A percentile compares a stretch with the other conserved stretches of the same genome.
phyloP scores from a whole-genome alignment of 2,797 vertebrate genomes.

The Aulostomus chinensis region DNA sequence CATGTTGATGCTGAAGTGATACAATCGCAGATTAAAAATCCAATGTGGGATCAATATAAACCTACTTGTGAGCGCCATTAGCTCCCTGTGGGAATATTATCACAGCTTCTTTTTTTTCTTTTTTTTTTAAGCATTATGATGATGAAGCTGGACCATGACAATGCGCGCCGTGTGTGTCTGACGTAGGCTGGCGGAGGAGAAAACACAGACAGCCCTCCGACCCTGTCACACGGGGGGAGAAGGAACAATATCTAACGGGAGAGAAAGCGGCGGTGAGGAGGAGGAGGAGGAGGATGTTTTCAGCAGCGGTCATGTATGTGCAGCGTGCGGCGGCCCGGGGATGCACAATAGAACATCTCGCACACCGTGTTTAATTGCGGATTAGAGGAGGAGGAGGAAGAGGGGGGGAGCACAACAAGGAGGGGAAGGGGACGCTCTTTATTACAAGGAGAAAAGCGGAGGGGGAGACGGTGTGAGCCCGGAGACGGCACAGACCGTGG shows the following conservation, averaged over 20 bases:
- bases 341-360: slow-evolving; percentile 76
- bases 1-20: too few relatives aligned
- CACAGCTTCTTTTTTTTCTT: too few relatives aligned
- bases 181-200: slow-evolving; percentile 73
- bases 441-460: slow-evolving; percentile 59
- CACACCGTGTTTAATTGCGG: slow-evolving; percentile 78
- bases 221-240: slow-evolving; percentile 34
- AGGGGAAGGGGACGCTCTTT: slow-evolving; percentile 71
- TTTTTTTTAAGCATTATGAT: slow-evolving; percentile 18
- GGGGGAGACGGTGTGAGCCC: slow-evolving; percentile 5
- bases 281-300: slow-evolving; percentile 25
- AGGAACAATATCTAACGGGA: slow-evolving; percentile 7
- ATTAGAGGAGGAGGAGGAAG: slow-evolving; percentile 61
- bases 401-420: slow-evolving; percentile 64
- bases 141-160: slow-evolving; percentile 65
- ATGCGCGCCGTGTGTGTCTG: slow-evolving; percentile 68
- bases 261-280: slow-evolving; percentile 45
- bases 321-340: slow-evolving; percentile 41
- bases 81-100: slow-evolving; percentile 47
- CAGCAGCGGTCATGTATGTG: slow-evolving; percentile 10
- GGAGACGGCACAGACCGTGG: slow-evolving; percentile 67
- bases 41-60: slow-evolving; percentile 33
- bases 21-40: slow-evolving; percentile 33
- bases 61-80: neutral
- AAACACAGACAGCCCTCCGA: slow-evolving; percentile 61